phyloP scores from a whole-genome alignment of 2,888 invertebrate genomes.

The Andrena fulva region DNA sequence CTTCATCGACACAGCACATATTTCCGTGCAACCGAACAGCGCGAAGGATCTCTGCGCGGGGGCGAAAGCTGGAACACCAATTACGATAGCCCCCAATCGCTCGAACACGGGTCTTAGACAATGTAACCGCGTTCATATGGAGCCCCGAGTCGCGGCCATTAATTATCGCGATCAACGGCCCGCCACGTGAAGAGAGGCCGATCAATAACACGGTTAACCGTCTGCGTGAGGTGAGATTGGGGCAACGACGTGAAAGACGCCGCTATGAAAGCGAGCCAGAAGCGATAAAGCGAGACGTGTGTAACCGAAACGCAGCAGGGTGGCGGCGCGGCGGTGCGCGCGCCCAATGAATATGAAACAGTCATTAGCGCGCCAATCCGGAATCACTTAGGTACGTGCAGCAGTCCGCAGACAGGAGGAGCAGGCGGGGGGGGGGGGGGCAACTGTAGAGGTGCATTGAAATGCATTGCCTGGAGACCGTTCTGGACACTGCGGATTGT shows the following conservation, averaged over 20 bases:
- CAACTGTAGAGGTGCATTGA: constrained; percentile 62
- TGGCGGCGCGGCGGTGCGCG: constrained; percentile 41
- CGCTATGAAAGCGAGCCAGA: constrained; percentile 16
- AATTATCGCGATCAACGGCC: constrained; percentile 28
- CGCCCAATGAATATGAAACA: constrained; percentile 77
- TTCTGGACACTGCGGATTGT: constrained; percentile 37
- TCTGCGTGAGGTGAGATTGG: background rate
- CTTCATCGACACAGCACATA: too few relatives aligned
- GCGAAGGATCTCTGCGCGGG: too few relatives aligned
- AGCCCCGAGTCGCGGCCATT: background rate
- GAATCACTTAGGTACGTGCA: constrained; percentile 72
- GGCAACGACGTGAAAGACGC: constrained; percentile 41
- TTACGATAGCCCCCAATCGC: background rate
- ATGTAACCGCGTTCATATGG: background rate
- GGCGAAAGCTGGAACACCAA: too few relatives aligned
- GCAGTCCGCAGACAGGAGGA: constrained; percentile 34
- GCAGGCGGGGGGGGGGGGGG: background rate
- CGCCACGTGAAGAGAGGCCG: background rate
- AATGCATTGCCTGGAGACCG: constrained; percentile 68
- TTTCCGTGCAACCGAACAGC: too few relatives aligned
- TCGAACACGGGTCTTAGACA: background rate
- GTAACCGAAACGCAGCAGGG: constrained; percentile 44
- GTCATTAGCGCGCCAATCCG: constrained; percentile 75
- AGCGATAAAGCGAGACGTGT: constrained; percentile 52
- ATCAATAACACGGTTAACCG: constrained; percentile 10